phyloP scores from a whole-genome alignment of 2,888 invertebrate species.

The Chouioia cunea region DNA sequence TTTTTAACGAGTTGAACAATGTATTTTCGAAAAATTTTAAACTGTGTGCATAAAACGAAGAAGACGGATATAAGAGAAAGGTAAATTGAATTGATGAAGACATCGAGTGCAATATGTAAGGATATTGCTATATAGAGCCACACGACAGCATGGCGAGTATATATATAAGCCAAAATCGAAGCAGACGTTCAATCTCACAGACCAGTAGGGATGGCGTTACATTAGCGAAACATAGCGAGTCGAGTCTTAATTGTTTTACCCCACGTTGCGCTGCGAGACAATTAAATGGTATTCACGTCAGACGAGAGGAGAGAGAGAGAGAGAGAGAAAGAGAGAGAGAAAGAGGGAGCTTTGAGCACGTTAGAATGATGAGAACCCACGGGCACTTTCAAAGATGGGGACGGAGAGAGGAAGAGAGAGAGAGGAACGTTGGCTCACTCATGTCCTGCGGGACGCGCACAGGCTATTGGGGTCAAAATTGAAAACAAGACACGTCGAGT shows the following conservation, averaged over 20 bases:
- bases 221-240: constrained; percentile 2
- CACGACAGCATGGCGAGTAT: no score
- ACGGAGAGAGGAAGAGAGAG: neutral
- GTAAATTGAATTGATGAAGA: no score
- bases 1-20: no score
- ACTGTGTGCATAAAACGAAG: no score
- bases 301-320: constrained; percentile 8
- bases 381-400: constrained; percentile 26
- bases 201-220: no score
- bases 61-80: no score
- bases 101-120: no score
- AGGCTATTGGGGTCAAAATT: constrained; percentile 28
- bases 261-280: neutral
- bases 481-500: constrained; percentile 35
- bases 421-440: neutral
- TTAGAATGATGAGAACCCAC: neutral
- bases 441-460: constrained; percentile 19
- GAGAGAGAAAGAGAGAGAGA: neutral
- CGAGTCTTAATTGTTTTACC: constrained; percentile 22
- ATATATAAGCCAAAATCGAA: no score
- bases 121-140: no score
- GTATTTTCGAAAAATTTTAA: no score
- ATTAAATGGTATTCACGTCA: constrained; percentile 40
- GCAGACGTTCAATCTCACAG: no score
- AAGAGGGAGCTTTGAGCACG: no score